phyloP scores from a whole-genome alignment of 2,888 invertebrate genomes.

The Heliconius aoede region DNA sequence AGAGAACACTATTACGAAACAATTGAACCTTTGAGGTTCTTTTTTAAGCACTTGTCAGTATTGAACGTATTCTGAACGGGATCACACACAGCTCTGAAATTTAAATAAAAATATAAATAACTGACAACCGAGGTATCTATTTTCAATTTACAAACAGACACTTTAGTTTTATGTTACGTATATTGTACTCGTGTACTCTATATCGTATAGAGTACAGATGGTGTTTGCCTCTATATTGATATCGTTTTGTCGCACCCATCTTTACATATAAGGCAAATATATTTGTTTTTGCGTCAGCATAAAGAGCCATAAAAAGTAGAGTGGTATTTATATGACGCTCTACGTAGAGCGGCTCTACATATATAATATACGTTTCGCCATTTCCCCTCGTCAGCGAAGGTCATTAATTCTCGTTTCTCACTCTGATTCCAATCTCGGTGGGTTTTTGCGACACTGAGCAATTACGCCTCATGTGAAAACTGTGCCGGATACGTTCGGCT shows the following conservation, averaged over 20 bases:
- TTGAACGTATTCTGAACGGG: not conserved
- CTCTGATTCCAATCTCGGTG: constrained; percentile 36
- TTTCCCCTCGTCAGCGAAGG: constrained; percentile 33
- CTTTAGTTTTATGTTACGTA: constrained; percentile 8
- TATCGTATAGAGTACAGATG: not conserved
- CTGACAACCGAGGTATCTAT: not conserved
- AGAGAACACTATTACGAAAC: too few relatives aligned
- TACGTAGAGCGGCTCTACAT: not conserved
- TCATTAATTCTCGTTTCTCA: constrained; percentile 37
- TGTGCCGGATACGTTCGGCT: constrained; percentile 15
- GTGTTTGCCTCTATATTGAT: constrained; percentile 15
- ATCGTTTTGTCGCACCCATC: not conserved
- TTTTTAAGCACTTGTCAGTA: not conserved
- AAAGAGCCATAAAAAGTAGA: constrained; percentile 14
- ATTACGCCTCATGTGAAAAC: constrained; percentile 27
- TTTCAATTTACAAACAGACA: constrained; percentile 14
- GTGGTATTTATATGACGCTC: constrained; percentile 8
- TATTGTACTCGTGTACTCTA: not conserved
- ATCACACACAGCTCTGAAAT: not conserved
- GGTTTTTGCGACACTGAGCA: constrained; percentile 38
- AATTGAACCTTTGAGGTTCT: too few relatives aligned
- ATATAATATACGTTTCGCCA: constrained; percentile 18
- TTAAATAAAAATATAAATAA: constrained; percentile 12
- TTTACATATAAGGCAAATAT: constrained; percentile 8
- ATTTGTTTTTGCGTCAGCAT: constrained; percentile 11